phyloP scores from a whole-genome alignment of 2,888 invertebrate species.

The Anodontia alba region DNA sequence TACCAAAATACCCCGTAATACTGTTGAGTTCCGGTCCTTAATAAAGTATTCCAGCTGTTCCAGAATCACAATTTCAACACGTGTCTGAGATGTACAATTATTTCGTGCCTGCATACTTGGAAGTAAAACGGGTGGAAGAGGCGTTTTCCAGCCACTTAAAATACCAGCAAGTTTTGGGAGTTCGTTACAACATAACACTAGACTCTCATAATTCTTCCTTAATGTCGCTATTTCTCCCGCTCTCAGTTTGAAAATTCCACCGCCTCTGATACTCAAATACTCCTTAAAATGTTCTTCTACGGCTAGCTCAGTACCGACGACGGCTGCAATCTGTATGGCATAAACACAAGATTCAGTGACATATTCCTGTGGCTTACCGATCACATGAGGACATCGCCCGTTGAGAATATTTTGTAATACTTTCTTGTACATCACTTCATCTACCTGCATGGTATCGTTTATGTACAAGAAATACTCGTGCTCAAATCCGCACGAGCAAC shows the following conservation, averaged over 20 bases:
- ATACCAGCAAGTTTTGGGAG: background rate
- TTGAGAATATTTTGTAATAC: background rate
- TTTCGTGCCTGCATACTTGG: background rate
- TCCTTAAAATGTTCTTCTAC: constrained; percentile 2
- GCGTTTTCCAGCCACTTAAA: constrained; percentile 6
- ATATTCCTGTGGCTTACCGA: background rate
- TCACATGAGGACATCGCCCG: background rate
- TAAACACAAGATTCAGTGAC: background rate
- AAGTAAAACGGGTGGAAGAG: background rate
- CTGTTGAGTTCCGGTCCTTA: background rate
- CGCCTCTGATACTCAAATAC: background rate
- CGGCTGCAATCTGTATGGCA: constrained; percentile 5
- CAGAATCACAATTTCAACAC: background rate
- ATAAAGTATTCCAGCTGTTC: constrained; percentile 5
- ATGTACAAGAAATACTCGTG: constrained; percentile 6
- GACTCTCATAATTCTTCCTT: background rate
- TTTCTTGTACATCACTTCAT: background rate
- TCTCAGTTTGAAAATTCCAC: constrained; percentile 1
- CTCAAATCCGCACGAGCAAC: background rate
- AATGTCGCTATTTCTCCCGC: constrained; percentile 1
- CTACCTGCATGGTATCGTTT: background rate
- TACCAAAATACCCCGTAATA: background rate
- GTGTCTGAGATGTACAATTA: background rate
- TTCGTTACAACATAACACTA: background rate
- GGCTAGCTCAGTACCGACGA: background rate